Conservation (phyloP, 2,113 vertebrate species). For the Anhinga anhinga region DNA sequence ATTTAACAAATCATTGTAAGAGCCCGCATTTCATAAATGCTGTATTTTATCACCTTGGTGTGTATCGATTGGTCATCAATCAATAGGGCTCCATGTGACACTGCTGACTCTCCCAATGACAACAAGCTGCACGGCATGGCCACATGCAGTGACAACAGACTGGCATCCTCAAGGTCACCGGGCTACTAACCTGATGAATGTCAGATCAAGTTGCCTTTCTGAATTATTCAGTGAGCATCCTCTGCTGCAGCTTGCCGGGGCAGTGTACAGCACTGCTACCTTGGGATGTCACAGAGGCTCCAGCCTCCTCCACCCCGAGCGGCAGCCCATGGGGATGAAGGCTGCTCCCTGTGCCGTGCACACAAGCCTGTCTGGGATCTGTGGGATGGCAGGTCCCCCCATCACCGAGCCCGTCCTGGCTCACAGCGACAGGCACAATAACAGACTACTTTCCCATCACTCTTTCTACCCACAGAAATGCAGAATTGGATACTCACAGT, state of each 20-base stretch:
- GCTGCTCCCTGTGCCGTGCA: rapidly evolving
- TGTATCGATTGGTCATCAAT: neutral
- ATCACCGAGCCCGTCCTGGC: neutral
- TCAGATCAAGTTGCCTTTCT: constrained; percentile 44
- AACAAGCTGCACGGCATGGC: neutral
- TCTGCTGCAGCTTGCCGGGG: neutral
- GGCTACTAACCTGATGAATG: constrained; percentile 22
- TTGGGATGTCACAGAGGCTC: neutral
- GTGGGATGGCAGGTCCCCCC: neutral
- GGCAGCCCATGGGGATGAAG: neutral
- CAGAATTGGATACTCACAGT: neutral
- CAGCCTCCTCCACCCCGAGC: neutral
- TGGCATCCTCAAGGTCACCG: neutral
- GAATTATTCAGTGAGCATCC: constrained; percentile 66
- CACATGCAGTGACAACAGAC: neutral
- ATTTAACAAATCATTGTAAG: neutral
- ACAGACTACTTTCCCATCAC: neutral
- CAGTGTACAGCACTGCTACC: neutral
- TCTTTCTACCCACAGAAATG: constrained; percentile 24
- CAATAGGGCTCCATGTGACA: neutral
- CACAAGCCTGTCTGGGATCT: neutral
- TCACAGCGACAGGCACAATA: neutral
- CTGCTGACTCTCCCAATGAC: neutral
- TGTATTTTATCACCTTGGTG: neutral
- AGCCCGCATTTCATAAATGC: neutral